These are phyloP conservation scores for Lepidurus apus DNA, from an alignment of 1,140 invertebrate genomes.

Conservation along the genomic window DNA sequence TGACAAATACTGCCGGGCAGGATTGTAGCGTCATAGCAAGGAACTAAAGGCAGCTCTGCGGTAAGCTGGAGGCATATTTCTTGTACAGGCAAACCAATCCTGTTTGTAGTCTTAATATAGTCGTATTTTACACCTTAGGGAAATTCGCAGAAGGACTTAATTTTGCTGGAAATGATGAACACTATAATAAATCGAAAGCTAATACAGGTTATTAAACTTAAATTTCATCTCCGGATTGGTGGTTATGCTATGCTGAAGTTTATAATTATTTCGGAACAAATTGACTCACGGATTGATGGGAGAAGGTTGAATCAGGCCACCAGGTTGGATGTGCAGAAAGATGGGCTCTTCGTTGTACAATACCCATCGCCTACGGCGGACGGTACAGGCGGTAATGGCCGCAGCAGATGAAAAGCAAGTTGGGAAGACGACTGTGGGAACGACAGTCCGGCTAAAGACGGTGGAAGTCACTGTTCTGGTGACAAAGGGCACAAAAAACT, in stretches of 20 bases:
- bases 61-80: too few relatives aligned
- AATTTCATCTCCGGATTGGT: too few relatives aligned
- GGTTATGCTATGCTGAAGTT: not conserved
- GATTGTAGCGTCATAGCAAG: too few relatives aligned
- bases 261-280: not conserved
- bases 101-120: too few relatives aligned
- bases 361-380: not conserved
- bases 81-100: too few relatives aligned
- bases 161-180: too few relatives aligned
- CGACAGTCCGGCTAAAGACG: not conserved
- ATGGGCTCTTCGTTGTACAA: not conserved
- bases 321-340: not conserved
- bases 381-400: not conserved
- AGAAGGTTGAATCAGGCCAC: not conserved
- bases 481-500: not conserved
- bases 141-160: too few relatives aligned
- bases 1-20: too few relatives aligned
- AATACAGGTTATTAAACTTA: too few relatives aligned
- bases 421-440: not conserved
- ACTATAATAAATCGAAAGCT: too few relatives aligned
- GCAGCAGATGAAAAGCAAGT: not conserved
- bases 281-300: not conserved
- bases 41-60: too few relatives aligned
- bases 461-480: not conserved
- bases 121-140: too few relatives aligned